These are phyloP conservation scores for Pachydiplax longipennis DNA, from an alignment of 2,888 invertebrate species.

Conservation along the genomic window DNA sequence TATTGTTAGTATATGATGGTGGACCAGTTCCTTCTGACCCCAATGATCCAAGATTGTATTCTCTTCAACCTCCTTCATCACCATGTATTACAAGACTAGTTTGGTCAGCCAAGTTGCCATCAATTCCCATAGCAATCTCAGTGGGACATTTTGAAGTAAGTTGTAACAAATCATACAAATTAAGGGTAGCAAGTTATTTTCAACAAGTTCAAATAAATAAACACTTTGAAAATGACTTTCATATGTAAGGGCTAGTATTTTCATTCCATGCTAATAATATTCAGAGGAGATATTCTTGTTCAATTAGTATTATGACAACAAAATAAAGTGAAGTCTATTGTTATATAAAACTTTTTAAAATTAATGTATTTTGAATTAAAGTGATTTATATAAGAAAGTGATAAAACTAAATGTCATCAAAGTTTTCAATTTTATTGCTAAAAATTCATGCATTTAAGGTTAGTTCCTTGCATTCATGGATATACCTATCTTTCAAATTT, in stretches of 20 bases:
- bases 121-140: not conserved
- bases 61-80: not conserved
- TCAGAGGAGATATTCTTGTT: no score
- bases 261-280: not conserved
- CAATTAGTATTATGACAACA: no score
- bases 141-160: constrained; percentile 26
- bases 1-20: not conserved
- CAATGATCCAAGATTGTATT: not conserved
- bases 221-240: not conserved
- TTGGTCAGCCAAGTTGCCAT: constrained; percentile 14
- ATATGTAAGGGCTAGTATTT: not conserved
- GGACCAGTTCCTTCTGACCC: not conserved
- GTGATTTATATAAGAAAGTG: no score
- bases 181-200: not conserved
- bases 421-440: no score
- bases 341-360: no score
- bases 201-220: not conserved
- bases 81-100: not conserved
- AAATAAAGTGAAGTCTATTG: no score
- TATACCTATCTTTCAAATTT: no score
- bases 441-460: no score
- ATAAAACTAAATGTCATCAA: no score
- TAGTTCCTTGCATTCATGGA: no score
- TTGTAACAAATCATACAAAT: not conserved
- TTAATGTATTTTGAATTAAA: no score